A percentile compares a stretch with the other conserved stretches of the same genome.
Evolutionary conservation across 2,888 invertebrate species (phyloP).

Genomic region (Clistopyga incitator): DNA sequence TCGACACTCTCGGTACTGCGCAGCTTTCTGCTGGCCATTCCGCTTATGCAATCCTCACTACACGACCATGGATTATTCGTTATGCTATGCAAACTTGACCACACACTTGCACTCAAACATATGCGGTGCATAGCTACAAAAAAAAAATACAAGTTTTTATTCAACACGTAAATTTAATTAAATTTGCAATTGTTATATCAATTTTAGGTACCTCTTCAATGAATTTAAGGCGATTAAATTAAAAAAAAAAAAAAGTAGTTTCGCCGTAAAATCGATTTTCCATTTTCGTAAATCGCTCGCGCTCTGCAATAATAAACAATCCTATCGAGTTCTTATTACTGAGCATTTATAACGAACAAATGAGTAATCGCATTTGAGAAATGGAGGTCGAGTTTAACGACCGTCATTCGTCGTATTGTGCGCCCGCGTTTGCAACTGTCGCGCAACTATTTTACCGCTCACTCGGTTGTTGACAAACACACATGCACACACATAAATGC

Average conservation of each 20-base stretch:
- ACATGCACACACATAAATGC: slow-evolving; percentile 3
- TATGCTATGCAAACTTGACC: slow-evolving; percentile 52
- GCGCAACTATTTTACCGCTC: slow-evolving; percentile 55
- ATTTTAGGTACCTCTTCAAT: no score
- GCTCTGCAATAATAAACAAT: background rate
- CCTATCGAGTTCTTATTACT: background rate
- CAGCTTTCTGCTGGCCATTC: slow-evolving; percentile 37
- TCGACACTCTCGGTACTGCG: slow-evolving; percentile 21
- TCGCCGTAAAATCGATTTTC: no score
- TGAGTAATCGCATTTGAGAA: slow-evolving; percentile 45
- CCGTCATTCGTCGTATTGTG: slow-evolving; percentile 28
- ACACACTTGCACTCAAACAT: background rate
- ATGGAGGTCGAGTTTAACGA: slow-evolving; percentile 66
- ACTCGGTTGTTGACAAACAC: slow-evolving; percentile 59
- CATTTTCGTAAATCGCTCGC: background rate
- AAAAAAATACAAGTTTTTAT: no score
- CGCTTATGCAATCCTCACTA: slow-evolving; percentile 48
- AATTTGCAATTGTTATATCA: no score
- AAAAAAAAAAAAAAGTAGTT: no score
- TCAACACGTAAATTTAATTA: background rate
- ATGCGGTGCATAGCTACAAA: no score
- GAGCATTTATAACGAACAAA: slow-evolving; percentile 16
- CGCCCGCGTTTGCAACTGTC: slow-evolving; percentile 42
- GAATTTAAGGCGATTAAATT: no score
- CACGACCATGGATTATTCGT: slow-evolving; percentile 50